A percentile compares a stretch with the other conserved stretches of the same genome.
phyloP scores from a whole-genome alignment of 2,888 invertebrate genomes.

The Neoitamus cyanurus region DNA sequence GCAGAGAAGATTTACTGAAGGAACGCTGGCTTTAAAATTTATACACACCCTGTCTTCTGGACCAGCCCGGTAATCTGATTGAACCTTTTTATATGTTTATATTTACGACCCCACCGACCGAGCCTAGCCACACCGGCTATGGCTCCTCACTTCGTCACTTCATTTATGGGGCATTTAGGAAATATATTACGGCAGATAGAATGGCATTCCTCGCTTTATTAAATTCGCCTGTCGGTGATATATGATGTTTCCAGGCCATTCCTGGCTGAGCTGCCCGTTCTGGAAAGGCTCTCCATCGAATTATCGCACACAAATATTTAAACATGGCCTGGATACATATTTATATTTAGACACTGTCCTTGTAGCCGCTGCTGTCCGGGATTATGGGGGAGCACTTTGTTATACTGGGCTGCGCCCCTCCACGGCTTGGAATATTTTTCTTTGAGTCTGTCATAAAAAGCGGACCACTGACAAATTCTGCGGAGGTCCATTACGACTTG shows the following conservation, averaged over 20 bases:
- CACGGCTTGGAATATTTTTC: not conserved
- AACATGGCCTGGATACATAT: not conserved
- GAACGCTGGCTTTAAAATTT: not conserved
- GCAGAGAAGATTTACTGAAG: not conserved
- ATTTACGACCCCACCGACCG: not conserved
- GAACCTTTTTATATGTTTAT: not conserved
- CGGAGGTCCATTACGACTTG: slow-evolving; percentile 26
- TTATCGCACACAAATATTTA: not conserved
- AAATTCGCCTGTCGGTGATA: slow-evolving; percentile 16
- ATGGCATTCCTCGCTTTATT: slow-evolving; percentile 1
- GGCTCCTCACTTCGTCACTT: not conserved
- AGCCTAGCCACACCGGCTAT: not conserved
- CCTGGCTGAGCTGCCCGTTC: not conserved
- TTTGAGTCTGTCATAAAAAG: not conserved
- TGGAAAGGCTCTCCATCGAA: not conserved
- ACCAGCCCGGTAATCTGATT: not conserved
- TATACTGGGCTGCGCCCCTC: not conserved
- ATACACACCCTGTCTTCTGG: not conserved
- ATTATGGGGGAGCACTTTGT: not conserved
- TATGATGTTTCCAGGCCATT: not conserved
- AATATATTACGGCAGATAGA: slow-evolving; percentile 1
- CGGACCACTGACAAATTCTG: not conserved
- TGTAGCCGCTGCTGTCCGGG: not conserved
- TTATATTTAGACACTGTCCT: not conserved
- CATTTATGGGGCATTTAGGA: slow-evolving; percentile 3